These are phyloP conservation scores for Haemorhous mexicanus DNA, from an alignment of 2,113 vertebrate species.

Conservation along the genomic window DNA sequence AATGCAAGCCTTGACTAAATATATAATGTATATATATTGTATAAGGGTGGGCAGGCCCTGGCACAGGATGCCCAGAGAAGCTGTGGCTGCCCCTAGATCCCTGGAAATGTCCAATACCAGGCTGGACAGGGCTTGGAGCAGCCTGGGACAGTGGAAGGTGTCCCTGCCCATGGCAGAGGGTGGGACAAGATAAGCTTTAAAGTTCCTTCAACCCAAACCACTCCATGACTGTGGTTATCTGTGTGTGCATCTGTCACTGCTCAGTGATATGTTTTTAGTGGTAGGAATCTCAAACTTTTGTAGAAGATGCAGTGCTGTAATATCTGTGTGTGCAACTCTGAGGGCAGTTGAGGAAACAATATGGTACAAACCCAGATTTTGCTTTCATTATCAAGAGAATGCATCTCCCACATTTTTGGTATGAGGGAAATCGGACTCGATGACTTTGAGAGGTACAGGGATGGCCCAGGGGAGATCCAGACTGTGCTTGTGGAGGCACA, in stretches of 20 bases:
- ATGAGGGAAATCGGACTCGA: background rate
- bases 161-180: background rate
- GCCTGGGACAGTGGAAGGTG: fast-evolving
- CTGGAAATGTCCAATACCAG: background rate
- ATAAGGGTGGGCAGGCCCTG: background rate
- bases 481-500: background rate
- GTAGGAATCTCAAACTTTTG: background rate
- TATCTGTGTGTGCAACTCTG: background rate
- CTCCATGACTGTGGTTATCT: background rate
- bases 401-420: background rate
- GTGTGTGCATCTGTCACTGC: background rate
- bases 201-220: background rate
- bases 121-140: background rate
- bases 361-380: background rate
- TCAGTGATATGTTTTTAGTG: background rate
- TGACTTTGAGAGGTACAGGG: background rate
- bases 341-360: background rate
- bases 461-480: background rate
- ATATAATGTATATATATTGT: too few species aligned
- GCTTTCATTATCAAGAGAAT: background rate
- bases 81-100: background rate
- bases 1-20: background rate
- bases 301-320: background rate
- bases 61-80: background rate
- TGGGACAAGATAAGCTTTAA: background rate